Percentiles rank a stretch among this genome's conserved stretches.
Conservation (phyloP, 1,140 invertebrate genomes). For the Centruroides sculpturatus region DNA sequence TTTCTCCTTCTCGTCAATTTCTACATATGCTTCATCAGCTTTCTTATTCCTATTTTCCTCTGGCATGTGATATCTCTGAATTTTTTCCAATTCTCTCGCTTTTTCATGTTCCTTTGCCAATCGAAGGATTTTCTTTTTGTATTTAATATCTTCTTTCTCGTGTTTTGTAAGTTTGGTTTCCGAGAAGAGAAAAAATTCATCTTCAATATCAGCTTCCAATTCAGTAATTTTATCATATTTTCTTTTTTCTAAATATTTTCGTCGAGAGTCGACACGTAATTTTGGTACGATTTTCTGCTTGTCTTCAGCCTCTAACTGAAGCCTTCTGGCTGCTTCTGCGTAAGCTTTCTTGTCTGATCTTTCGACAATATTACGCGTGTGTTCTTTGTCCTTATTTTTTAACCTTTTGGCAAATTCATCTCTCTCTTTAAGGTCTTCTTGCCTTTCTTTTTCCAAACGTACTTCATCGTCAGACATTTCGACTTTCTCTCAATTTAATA, state of each 20-base stretch:
- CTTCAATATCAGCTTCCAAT: slow-evolving; percentile 83
- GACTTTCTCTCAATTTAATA: too few species aligned
- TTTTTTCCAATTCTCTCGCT: slow-evolving; percentile 76
- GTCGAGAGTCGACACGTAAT: slow-evolving; percentile 73
- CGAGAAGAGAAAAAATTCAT: slow-evolving; percentile 92
- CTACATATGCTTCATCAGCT: slow-evolving; percentile 54
- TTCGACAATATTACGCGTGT: slow-evolving; percentile 64
- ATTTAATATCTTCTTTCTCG: slow-evolving; percentile 67
- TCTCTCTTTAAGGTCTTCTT: slow-evolving; percentile 71
- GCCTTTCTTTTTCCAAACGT: slow-evolving; percentile 34
- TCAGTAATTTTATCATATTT: slow-evolving; percentile 95
- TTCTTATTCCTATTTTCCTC: slow-evolving; percentile 37
- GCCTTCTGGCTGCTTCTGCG: slow-evolving; percentile 80
- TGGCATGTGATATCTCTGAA: slow-evolving; percentile 88
- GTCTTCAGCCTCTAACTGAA: slow-evolving; percentile 66
- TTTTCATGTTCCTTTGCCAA: slow-evolving; percentile 91
- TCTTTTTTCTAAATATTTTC: slow-evolving; percentile 87
- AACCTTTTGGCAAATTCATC: slow-evolving; percentile 87
- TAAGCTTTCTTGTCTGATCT: slow-evolving; percentile 54
- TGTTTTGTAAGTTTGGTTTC: slow-evolving; percentile 67
- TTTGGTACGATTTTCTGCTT: slow-evolving; percentile 72
- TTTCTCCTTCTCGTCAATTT: slow-evolving; percentile 73
- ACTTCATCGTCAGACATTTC: too few species aligned
- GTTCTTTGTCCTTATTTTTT: slow-evolving; percentile 76
- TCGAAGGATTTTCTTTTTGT: slow-evolving; percentile 79